Evolutionary conservation across 2,797 vertebrate genomes (phyloP), one percentile per base, ranked within the genome.

Genomic region (Dendrocincla fuliginosa): DNA sequence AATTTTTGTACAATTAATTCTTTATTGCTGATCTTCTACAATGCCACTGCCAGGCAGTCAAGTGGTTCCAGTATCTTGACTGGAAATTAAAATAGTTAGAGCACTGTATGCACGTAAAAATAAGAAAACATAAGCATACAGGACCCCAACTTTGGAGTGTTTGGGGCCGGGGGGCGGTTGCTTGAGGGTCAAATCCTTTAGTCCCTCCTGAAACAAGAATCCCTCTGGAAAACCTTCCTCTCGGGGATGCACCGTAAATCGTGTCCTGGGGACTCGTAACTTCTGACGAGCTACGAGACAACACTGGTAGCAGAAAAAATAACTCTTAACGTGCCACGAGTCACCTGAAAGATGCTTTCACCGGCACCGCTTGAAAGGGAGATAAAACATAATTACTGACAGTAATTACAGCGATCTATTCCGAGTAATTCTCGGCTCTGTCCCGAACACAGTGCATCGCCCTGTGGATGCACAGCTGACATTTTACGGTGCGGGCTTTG

Each of bases 1-100:
- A 93, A 97, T 91, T 80, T 93, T 95, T 95, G 84, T 52, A 86
- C 90, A 95, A 91, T 94, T 93, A 95, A 95, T 97, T 84, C 83
- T 94, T 94, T 92, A 87, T 84, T 93, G 86, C 63, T 60, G 28
- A 27, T 81, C 35, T 69, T 57, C 73, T 68, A 44, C 73, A 53
- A 50, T 15, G 79, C 61, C 79, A 35, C 73, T 92, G 89, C 60
- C 88, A 76, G 69, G 65, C 87, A 73, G 35, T 5, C 77, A 6
- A 33, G 64, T 14, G 35, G 68, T 42, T 49, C 64, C 79, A 47
- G 80, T 8, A 6, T 16, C 25, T 27, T 71, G 53, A 24, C 0
- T 65, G 47, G 63, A 59, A 79, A 78, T 50, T 42, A 14, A 73
- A 88, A 30, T 52, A 24, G 79, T 44, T 61, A 32, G 61, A 68